Evolutionary conservation across 2,113 vertebrate genomes (phyloP), one percentile per base, ranked within the genome.

Genomic region (Nannospalax galili): DNA sequence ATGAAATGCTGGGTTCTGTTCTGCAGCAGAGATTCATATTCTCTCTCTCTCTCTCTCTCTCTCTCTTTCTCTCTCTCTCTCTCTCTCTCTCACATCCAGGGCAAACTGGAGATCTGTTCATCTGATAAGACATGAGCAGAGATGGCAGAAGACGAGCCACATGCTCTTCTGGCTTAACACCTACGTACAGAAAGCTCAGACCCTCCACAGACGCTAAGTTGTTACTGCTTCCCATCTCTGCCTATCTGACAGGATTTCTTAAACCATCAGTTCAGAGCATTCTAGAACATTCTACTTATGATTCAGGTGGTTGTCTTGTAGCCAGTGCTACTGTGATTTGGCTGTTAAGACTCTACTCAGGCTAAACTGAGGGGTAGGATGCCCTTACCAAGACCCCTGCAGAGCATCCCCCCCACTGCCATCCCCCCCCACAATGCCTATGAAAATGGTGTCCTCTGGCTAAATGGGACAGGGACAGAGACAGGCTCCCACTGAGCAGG

Each of bases 91-190:
- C 48, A 7, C 48, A 7, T 11, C 48, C 45, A 30, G 58, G 37
- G 67, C 26, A 24, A 14, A 56, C 8, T 35, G 30, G 4, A 14
- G 4, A 24, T 0, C 7, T 8, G 20, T 77, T 78, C 26, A 28
- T 60, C 32, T 17, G 42, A 30, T 58, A 16, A 72, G 60, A 65
- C 42, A 0, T 1, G 17, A n/a, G 6, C 0, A 9, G 58, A 0
- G 52, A 70, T 3, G 20, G 32, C 2, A 58, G 3, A 35, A 75
- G 70, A 22, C 4, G 30, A 88, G 26, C 9, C 4, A 37, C 48
- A 0, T 17, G 17, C 48, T 26, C 77, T 14, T 7, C 26, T 48
- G 52, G 70, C 37, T 9, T 77, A 32, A 12, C 5, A 37, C 16
- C 48, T 19, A 7, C 26, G 48, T 52, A 52, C 48, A 62, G 82